Conservation (phyloP, 2,888 invertebrate genomes). For the Polyploca ridens region DNA sequence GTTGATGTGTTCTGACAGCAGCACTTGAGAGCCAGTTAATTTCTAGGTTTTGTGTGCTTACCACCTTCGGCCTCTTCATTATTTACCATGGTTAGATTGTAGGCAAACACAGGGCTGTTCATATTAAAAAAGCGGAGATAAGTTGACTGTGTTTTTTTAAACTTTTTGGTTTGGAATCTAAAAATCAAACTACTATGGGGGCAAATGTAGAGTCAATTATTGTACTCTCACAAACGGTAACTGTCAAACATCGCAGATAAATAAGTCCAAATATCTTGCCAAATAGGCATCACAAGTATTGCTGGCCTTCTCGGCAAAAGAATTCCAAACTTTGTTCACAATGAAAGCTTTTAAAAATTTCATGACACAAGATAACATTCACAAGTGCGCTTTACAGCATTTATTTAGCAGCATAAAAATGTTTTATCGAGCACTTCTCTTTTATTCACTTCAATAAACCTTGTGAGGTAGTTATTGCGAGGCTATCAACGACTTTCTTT, state of each 20-base stretch:
- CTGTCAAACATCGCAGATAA: not conserved
- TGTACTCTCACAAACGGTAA: no score
- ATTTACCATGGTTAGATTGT: no score
- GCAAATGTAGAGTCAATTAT: no score
- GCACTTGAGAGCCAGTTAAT: no score
- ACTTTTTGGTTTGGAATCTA: no score
- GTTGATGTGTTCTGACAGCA: no score
- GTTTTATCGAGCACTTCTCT: constrained; percentile 31
- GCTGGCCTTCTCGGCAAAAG: not conserved
- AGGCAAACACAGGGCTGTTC: no score
- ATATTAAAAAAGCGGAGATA: no score
- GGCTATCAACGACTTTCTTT: constrained; percentile 16
- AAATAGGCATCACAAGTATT: not conserved
- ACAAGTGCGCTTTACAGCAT: constrained; percentile 27
- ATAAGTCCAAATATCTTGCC: not conserved
- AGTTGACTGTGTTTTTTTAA: no score
- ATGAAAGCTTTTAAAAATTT: constrained; percentile 15
- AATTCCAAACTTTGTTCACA: constrained; percentile 11
- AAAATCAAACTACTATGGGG: no score
- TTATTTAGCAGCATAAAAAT: constrained; percentile 33
- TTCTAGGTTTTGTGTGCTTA: no score
- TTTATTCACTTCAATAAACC: constrained; percentile 36
- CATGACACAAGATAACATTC: constrained; percentile 14
- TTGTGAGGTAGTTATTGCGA: constrained; percentile 26
- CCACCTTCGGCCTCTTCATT: no score